These are phyloP conservation scores for Poecilia latipinna DNA, from an alignment of 2,113 vertebrate species.

Conservation along the genomic window DNA sequence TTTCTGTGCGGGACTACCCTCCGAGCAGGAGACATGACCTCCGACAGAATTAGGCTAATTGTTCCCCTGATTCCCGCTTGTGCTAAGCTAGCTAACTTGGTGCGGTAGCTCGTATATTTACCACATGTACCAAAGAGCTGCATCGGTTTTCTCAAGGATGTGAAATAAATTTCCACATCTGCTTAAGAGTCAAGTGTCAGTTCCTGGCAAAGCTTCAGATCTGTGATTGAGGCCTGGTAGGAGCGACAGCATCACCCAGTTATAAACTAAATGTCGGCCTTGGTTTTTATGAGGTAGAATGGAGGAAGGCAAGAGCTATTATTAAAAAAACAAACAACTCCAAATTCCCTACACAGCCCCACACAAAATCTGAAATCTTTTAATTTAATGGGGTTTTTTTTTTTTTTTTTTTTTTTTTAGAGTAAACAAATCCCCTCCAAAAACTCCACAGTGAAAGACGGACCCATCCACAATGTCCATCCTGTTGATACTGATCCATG, in stretches of 20 bases:
- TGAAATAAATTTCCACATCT: neutral
- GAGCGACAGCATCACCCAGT: neutral
- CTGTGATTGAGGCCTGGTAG: too few relatives aligned
- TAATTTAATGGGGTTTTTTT: conserved; percentile 30
- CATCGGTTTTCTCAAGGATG: neutral
- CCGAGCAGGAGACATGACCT: too few relatives aligned
- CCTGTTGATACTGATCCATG: too few relatives aligned
- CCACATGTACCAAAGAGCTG: neutral
- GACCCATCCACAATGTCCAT: conserved; percentile 16
- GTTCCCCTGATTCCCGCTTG: neutral
- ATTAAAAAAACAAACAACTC: conserved; percentile 12
- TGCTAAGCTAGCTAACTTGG: conserved; percentile 1
- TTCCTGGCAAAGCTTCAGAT: too few relatives aligned
- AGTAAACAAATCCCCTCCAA: conserved; percentile 11
- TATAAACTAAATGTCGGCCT: conserved; percentile 34
- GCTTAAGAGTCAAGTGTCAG: too few relatives aligned
- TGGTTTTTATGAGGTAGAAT: conserved; percentile 31
- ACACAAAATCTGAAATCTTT: conserved; percentile 42
- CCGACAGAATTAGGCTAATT: neutral
- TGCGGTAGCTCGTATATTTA: neutral
- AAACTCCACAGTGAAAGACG: conserved; percentile 19
- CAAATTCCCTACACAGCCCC: conserved; percentile 19
- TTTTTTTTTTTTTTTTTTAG: conserved; percentile 13
- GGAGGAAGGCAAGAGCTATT: conserved; percentile 8
- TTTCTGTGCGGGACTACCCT: neutral